Evolutionary conservation across 2,888 invertebrate species (phyloP), one percentile per base, ranked within the genome.

Genomic region (Volucella inflata): DNA sequence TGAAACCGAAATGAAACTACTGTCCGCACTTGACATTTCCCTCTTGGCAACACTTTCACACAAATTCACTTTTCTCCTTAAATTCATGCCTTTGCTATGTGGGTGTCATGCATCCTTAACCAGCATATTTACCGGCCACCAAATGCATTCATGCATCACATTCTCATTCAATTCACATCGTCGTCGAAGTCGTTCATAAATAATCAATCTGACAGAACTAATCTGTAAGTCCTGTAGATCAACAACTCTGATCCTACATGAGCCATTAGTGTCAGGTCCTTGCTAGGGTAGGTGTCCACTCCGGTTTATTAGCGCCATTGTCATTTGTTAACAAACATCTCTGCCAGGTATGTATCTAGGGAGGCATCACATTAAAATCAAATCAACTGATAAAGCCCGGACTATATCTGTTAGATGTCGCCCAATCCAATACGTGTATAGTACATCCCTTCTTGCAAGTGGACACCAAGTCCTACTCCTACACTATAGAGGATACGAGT

Each of bases 301-400:
- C 14, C 17, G 36, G 59, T 67, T 65, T 42, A 67, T 65, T 57
- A 70, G 77, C 77, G 70, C 77, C 77, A 48, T 70, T 62, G 40
- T 53, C 51, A 36, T 12, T 44, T 74, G 51, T 48, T 53, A 53
- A 17, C 48, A 51, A 12, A 38, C 11, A 46, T 4, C 71, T 14
- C 48, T 40, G 12, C 42, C 42, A 21, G 11, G 36, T 57, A 14
- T 8, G 36, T 57, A 67, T 67, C 75, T 21, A 14, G 16, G 51
- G 51, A 44, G 60, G 11, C 67, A 77, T 77, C 68, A 59, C 68
- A 77, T 77, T 77, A 77, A 77, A 62, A 68, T 55, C 62, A 60
- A 77, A 78, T 71, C 78, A 48, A 46, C 14, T 42, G 78, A 78
- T 78, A 64, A 46, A 30, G 17, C 36, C 55, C 46, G 55, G 36